Base-by-base conservation (phyloP, 1,140 invertebrate species). In the Lepidurus couesii region DNA sequence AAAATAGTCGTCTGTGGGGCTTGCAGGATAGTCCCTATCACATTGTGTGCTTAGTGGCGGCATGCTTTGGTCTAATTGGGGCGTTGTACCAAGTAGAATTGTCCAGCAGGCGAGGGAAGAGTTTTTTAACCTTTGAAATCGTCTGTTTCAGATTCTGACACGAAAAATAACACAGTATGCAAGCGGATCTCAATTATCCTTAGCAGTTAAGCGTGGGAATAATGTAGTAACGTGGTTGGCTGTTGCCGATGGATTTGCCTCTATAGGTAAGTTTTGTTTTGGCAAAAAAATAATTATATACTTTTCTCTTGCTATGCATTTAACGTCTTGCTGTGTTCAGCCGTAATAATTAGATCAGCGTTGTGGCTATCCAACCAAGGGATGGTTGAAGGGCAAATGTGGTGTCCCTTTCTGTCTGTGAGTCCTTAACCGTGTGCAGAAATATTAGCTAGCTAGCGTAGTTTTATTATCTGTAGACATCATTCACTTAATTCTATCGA, bases 381-480 rank as follows among this genome's bases (percentile, higher is more conserved):
- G 21, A 43, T 74, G 34, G 43, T 42, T 13, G 74, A 11, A 26
- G 26, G 47, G 65, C 42, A 47, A 42, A 26, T 45, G 9, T 75
- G 26, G 16, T 79, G 42, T 26, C 26, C 78, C 42, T 16, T 9
- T 24, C 24, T 44, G 7, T 44, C 79, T 53, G n/a, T 76, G 45
- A 77, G 73, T 74, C 24, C 78, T 9, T 26, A 16, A 21, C 26
- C 73, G 26, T 78, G 76, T 74, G 43, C 73, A 42, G 43, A 34
- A 34, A 34, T 34, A 34, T 34, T 34, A 34, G 34, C 65, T 13
- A 76, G 47, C 73, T 80, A 75, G 26, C 26, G 16, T 79, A 80
- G 75, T 21, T 42, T n/a, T 75, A 78, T 73, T 43, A 73, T 73
- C 16, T 80, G 43, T 24, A 76, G n/a, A 80, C 44, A 24, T 43